Conservation (phyloP, 2,113 vertebrate genomes). For the Hippolais icterina region DNA sequence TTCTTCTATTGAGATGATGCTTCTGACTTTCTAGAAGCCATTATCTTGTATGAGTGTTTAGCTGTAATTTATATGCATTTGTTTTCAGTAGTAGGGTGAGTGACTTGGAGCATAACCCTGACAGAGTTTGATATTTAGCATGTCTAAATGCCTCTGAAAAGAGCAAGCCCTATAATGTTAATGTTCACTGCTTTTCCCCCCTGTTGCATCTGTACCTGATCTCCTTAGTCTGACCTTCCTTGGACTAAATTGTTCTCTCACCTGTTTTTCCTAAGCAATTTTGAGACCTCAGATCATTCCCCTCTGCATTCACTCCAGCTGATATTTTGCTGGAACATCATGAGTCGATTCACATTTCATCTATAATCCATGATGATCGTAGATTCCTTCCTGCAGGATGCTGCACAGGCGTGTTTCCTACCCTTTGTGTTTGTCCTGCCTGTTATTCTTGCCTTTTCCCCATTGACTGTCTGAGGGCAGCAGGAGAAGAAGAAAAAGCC, state of each 20-base stretch:
- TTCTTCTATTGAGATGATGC: background rate
- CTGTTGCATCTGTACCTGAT: background rate
- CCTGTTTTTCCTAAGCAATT: background rate
- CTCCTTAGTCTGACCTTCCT: background rate
- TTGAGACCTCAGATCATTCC: background rate
- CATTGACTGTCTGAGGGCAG: rapidly evolving
- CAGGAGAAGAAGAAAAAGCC: background rate
- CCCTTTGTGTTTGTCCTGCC: background rate
- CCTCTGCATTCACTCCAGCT: background rate
- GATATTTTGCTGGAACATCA: background rate
- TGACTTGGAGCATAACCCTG: background rate
- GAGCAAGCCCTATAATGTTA: background rate
- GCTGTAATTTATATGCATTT: background rate
- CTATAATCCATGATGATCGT: background rate
- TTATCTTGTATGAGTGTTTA: background rate
- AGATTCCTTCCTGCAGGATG: background rate
- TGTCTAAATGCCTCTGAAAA: background rate
- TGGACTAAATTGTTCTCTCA: background rate
- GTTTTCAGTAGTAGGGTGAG: background rate
- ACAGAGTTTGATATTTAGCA: background rate
- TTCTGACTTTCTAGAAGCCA: background rate
- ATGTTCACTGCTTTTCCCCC: background rate
- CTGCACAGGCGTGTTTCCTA: background rate
- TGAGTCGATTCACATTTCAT: rapidly evolving
- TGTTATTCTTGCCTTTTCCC: background rate